Evolutionary conservation across 2,888 invertebrate genomes (phyloP).

Genomic region (Cataglyphis altisquamis): DNA sequence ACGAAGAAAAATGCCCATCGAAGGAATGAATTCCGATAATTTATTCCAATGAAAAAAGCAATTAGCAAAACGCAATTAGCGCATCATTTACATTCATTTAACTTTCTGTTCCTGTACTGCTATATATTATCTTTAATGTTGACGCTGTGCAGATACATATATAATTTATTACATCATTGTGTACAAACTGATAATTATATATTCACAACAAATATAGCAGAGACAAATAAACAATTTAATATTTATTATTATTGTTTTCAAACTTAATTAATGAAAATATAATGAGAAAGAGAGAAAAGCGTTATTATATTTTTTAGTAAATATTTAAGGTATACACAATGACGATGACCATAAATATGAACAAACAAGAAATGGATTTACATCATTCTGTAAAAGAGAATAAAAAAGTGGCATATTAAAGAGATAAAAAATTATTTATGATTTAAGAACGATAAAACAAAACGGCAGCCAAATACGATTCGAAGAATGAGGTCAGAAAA

Average conservation of each 20-base stretch:
- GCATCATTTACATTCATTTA: conserved; percentile 43
- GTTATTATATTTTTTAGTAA: background rate
- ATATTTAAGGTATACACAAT: background rate
- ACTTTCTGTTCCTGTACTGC: conserved; percentile 1
- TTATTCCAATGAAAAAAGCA: conserved; percentile 44
- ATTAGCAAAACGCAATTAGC: conserved; percentile 56
- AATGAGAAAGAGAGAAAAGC: background rate
- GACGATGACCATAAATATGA: background rate
- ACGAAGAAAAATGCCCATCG: conserved; percentile 57
- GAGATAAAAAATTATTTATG: conserved; percentile 25
- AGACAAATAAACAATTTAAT: conserved; percentile 8
- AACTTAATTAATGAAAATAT: background rate
- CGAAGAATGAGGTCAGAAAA: conserved; percentile 29
- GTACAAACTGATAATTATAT: background rate
- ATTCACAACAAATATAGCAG: background rate
- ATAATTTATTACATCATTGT: background rate
- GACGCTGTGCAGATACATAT: conserved; percentile 1
- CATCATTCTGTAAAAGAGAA: background rate
- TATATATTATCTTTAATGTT: conserved; percentile 27
- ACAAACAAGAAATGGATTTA: background rate
- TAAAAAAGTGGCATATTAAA: conserved; percentile 17
- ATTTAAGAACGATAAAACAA: conserved; percentile 11
- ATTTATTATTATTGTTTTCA: background rate
- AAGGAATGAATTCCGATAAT: conserved; percentile 45
- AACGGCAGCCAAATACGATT: conserved; percentile 15